A percentile compares a stretch with the other conserved stretches of the same genome.
phyloP scores from a whole-genome alignment of 2,888 invertebrate species.

The Melieria picta region DNA sequence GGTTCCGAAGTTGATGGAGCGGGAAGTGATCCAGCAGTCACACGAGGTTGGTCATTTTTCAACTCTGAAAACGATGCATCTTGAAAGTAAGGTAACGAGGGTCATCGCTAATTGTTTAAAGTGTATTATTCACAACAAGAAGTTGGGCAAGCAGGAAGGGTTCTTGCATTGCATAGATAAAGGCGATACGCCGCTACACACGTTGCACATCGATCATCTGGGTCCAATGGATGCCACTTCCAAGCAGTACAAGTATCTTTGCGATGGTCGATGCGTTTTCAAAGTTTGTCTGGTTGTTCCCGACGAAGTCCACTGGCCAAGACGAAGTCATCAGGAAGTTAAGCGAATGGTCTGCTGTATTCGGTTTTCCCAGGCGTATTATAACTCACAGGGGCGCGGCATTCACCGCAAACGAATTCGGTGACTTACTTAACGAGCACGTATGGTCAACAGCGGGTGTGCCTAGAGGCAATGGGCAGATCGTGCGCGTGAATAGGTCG shows the following conservation, averaged over 20 bases:
- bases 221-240: constrained; percentile 43
- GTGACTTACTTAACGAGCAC: constrained; percentile 24
- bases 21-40: constrained; percentile 25
- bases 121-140: constrained; percentile 26
- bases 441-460: constrained; percentile 28
- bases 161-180: constrained; percentile 33
- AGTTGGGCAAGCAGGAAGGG: constrained; percentile 56
- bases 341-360: constrained; percentile 5
- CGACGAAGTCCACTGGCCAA: constrained; percentile 22
- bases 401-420: constrained; percentile 31
- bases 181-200: constrained; percentile 46
- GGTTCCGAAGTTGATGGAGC: constrained; percentile 36
- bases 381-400: constrained; percentile 29
- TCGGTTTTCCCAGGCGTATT: constrained; percentile 21
- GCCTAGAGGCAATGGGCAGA: constrained; percentile 33
- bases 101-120: constrained; percentile 28
- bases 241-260: constrained; percentile 35
- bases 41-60: constrained; percentile 38
- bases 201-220: constrained; percentile 48
- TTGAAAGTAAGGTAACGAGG: constrained; percentile 30
- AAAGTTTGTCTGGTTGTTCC: constrained; percentile 35
- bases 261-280: constrained; percentile 28
- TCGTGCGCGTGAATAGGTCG: constrained; percentile 33
- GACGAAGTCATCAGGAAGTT: constrained; percentile 29
- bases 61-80: constrained; percentile 27